Evolutionary conservation across 1,140 invertebrate genomes (phyloP).

Genomic region (Drosophila ambigua): DNA sequence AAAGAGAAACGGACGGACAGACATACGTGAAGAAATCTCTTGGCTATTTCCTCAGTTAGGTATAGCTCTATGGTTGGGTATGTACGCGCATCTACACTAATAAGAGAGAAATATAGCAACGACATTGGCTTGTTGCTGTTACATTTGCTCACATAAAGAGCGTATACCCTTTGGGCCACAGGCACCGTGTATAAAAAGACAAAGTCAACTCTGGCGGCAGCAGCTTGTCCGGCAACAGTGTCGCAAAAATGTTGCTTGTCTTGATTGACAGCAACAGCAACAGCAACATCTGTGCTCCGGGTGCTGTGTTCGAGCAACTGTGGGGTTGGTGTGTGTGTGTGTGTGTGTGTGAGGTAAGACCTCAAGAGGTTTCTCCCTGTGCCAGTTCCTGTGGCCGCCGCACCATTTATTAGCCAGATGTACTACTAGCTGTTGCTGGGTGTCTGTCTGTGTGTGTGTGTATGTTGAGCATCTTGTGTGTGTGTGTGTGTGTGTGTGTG

Average conservation of each 20-base stretch:
- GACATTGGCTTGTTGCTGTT: too few relatives aligned
- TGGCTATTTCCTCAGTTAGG: too few relatives aligned
- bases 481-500: conserved; percentile 10
- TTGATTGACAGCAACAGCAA: conserved; percentile 70
- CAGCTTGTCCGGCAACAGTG: conserved; percentile 72
- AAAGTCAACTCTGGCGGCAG: conserved; percentile 53
- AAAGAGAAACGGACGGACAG: too few relatives aligned
- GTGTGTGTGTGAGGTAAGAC: conserved; percentile 12
- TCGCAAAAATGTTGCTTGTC: conserved; percentile 66
- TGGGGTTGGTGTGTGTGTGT: conserved; percentile 4
- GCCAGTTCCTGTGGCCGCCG: conserved; percentile 42
- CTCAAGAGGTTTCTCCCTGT: conserved; percentile 15
- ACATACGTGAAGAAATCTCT: too few relatives aligned
- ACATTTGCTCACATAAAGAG: too few relatives aligned
- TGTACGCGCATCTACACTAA: too few relatives aligned
- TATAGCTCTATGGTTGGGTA: too few relatives aligned
- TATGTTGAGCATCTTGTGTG: not conserved
- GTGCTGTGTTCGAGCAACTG: too few relatives aligned
- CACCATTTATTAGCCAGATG: conserved; percentile 63
- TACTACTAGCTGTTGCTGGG: conserved; percentile 43
- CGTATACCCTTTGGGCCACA: not conserved
- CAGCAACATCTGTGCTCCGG: conserved; percentile 21
- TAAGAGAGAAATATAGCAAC: too few relatives aligned
- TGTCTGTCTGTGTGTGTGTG: not conserved
- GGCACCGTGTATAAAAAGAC: conserved; percentile 46